Percentiles rank a stretch among this genome's conserved stretches.
phyloP scores from a whole-genome alignment of 2,888 invertebrate genomes.

The Phengaris alcon region DNA sequence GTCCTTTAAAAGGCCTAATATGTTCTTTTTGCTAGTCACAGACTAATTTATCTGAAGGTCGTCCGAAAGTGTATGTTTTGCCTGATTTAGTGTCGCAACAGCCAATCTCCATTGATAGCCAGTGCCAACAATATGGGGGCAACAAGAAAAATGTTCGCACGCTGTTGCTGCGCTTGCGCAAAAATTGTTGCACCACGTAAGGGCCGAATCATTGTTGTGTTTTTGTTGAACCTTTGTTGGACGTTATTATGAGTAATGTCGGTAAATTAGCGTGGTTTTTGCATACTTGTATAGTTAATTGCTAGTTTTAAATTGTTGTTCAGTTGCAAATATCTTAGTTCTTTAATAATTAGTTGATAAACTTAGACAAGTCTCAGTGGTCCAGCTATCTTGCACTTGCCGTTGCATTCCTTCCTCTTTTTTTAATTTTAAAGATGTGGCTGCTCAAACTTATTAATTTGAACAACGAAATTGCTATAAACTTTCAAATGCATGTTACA shows the following conservation, averaged over 20 bases:
- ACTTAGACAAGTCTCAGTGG: not conserved
- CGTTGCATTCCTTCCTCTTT: too few relatives aligned
- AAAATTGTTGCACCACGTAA: slow-evolving; percentile 54
- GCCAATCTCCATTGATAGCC: slow-evolving; percentile 30
- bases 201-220: slow-evolving; percentile 32
- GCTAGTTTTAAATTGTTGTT: not conserved
- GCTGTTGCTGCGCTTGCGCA: slow-evolving; percentile 59
- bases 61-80: not conserved
- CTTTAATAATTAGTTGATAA: not conserved
- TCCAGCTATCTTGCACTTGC: too few relatives aligned
- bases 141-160: slow-evolving; percentile 67
- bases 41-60: slow-evolving; percentile 22
- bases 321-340: not conserved
- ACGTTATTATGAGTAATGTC: slow-evolving; percentile 32
- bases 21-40: not conserved
- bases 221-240: slow-evolving; percentile 35
- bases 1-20: not conserved
- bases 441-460: too few relatives aligned
- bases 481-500: too few relatives aligned
- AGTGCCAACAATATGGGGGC: slow-evolving; percentile 60
- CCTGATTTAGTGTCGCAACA: slow-evolving; percentile 27
- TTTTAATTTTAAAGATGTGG: too few relatives aligned
- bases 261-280: slow-evolving; percentile 27
- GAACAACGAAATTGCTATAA: too few relatives aligned
- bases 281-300: slow-evolving; percentile 5